These are phyloP conservation scores for Geotrypetes seraphini DNA, from an alignment of 2,797 vertebrate genomes.

Conservation along the genomic window DNA sequence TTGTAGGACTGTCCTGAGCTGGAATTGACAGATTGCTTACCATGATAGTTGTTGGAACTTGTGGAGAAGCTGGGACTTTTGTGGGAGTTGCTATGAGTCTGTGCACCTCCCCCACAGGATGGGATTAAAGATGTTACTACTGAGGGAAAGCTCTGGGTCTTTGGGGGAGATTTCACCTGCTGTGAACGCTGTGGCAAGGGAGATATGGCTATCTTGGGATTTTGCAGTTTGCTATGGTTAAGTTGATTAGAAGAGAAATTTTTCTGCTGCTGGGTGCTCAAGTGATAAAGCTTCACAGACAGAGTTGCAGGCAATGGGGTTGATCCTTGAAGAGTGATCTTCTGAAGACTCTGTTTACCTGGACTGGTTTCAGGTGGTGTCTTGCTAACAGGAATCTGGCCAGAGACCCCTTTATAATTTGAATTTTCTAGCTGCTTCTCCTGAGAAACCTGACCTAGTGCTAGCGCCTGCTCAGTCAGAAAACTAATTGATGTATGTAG, in stretches of 20 bases:
- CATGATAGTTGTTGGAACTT: constrained; percentile 31
- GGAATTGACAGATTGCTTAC: constrained; percentile 39
- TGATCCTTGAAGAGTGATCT: constrained; percentile 30
- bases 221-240: constrained; percentile 43
- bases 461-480: constrained; percentile 66
- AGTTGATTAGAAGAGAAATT: constrained; percentile 38
- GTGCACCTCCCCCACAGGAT: constrained; percentile 14
- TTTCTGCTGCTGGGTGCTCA: constrained; percentile 51
- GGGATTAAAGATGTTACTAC: constrained; percentile 22
- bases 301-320: constrained; percentile 11
- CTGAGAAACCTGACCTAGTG: constrained; percentile 45
- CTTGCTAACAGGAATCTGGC: constrained; percentile 43
- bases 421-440: constrained; percentile 56
- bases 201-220: constrained; percentile 44
- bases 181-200: constrained; percentile 54
- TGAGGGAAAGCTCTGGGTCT: constrained; percentile 50
- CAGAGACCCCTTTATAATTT: constrained; percentile 64
- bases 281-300: constrained; percentile 53
- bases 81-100: constrained; percentile 35
- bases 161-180: constrained; percentile 47
- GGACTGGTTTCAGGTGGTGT: constrained; percentile 62
- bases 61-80: constrained; percentile 38
- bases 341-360: constrained; percentile 56
- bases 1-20: constrained; percentile 48
- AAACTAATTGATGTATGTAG: constrained; percentile 59